phyloP scores from a whole-genome alignment of 1,140 invertebrate species.

The Nomia melanderi region DNA sequence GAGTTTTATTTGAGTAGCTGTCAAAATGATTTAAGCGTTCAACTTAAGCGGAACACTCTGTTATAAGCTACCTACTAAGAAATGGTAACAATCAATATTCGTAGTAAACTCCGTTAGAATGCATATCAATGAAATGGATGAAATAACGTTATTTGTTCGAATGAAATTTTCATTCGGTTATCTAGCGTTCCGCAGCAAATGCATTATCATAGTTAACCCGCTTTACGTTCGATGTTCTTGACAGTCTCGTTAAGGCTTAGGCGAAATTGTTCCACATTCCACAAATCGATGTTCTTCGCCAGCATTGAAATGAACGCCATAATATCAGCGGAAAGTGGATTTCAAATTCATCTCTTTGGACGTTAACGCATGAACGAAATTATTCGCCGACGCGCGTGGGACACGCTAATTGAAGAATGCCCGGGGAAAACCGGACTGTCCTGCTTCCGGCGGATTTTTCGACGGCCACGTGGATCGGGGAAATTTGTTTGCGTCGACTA shows the following conservation, averaged over 20 bases:
- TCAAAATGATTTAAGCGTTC: no score
- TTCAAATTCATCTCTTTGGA: background rate
- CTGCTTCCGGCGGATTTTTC: background rate
- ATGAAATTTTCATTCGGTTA: no score
- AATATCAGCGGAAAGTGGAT: background rate
- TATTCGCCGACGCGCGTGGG: background rate
- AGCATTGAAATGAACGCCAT: background rate
- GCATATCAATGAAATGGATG: no score
- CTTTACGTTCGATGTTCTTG: background rate
- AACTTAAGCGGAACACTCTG: no score
- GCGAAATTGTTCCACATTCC: background rate
- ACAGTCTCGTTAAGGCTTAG: background rate
- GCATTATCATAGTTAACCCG: no score
- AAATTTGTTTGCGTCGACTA: slow-evolving; percentile 8
- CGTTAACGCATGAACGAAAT: background rate
- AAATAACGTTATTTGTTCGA: no score
- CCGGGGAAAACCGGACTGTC: background rate
- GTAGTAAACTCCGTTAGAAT: no score
- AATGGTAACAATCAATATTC: no score
- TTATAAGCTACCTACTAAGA: no score
- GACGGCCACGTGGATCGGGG: background rate
- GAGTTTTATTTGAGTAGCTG: no score
- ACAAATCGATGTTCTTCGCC: background rate
- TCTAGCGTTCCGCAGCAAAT: no score
- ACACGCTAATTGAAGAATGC: slow-evolving; percentile 1